A percentile compares a stretch with the other conserved stretches of the same genome.
Conservation (phyloP, 2,888 invertebrate genomes). For the Synanthedon formicaeformis region DNA sequence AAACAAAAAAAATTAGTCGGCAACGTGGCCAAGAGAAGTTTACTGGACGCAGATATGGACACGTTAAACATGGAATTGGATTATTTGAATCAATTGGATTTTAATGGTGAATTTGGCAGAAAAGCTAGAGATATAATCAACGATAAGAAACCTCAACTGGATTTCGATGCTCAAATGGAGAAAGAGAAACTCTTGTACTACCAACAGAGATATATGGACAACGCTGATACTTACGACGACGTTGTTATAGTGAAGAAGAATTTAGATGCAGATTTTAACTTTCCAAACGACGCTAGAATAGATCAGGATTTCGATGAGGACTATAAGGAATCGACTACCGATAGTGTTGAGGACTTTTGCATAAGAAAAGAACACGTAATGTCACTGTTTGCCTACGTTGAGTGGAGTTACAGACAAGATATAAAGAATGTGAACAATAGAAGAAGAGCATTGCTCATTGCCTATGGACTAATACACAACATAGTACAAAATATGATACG, state of each 20-base stretch:
- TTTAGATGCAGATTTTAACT: constrained; percentile 64
- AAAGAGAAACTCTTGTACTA: constrained; percentile 60
- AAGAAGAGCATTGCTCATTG: constrained; percentile 76
- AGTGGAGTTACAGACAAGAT: constrained; percentile 80
- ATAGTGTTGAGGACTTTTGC: constrained; percentile 61
- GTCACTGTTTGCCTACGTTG: constrained; percentile 83
- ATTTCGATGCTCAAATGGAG: constrained; percentile 67
- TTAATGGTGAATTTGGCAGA: constrained; percentile 53
- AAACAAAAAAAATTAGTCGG: constrained; percentile 25
- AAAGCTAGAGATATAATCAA: constrained; percentile 58
- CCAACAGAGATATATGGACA: constrained; percentile 51
- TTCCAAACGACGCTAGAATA: constrained; percentile 56
- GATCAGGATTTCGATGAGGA: constrained; percentile 61
- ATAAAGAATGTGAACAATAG: constrained; percentile 72
- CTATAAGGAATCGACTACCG: constrained; percentile 50
- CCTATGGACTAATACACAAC: constrained; percentile 86
- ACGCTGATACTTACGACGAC: constrained; percentile 56
- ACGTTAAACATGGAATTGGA: constrained; percentile 55
- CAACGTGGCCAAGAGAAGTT: constrained; percentile 17
- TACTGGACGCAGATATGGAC: constrained; percentile 51
- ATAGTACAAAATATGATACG: constrained; percentile 84
- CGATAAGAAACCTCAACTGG: constrained; percentile 39
- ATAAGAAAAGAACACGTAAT: constrained; percentile 80
- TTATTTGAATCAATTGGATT: constrained; percentile 55
- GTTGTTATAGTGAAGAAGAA: constrained; percentile 63